Evolutionary conservation across 2,888 invertebrate species (phyloP), one percentile per base, ranked within the genome.

Genomic region (Tubulanus polymorphus): DNA sequence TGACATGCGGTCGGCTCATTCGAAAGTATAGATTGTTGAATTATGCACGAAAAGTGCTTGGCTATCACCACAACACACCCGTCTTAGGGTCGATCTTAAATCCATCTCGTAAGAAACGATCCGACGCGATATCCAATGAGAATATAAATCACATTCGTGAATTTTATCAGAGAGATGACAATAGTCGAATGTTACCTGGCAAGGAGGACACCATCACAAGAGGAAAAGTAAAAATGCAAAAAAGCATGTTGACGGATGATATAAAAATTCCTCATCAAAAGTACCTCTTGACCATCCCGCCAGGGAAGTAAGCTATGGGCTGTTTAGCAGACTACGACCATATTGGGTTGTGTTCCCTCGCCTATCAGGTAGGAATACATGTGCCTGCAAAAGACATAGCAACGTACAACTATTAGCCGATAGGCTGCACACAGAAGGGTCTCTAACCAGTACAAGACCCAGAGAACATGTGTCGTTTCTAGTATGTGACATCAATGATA

Each of bases 101-200:
- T n/a, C n/a, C n/a, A n/a, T n/a, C n/a, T n/a, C n/a, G n/a, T n/a
- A n/a, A n/a, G n/a, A n/a, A n/a, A n/a, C n/a, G n/a, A n/a, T n/a
- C n/a, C n/a, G n/a, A n/a, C n/a, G n/a, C n/a, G n/a, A n/a, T n/a
- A n/a, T n/a, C n/a, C n/a, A n/a, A n/a, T n/a, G n/a, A n/a, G n/a
- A n/a, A n/a, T n/a, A n/a, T n/a, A n/a, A n/a, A n/a, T n/a, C n/a
- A n/a, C n/a, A n/a, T 49, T 15, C 23, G 23, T n/a, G 49, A 49
- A 15, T 49, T 49, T 32, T 49, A 49, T 27, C 20, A 23, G n/a
- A 28, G 29, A 12, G 49, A 49, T 49, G 49, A 49, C 28, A 32
- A 29, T 15, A 29, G 29, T 28, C 28, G 49, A 15, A 49, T 49
- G 49, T 29, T 32, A n/a, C 28, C 49, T 28, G 49, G 49, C 28